Conservation (phyloP, 2,113 vertebrate genomes). For the Perca schrenkii region DNA sequence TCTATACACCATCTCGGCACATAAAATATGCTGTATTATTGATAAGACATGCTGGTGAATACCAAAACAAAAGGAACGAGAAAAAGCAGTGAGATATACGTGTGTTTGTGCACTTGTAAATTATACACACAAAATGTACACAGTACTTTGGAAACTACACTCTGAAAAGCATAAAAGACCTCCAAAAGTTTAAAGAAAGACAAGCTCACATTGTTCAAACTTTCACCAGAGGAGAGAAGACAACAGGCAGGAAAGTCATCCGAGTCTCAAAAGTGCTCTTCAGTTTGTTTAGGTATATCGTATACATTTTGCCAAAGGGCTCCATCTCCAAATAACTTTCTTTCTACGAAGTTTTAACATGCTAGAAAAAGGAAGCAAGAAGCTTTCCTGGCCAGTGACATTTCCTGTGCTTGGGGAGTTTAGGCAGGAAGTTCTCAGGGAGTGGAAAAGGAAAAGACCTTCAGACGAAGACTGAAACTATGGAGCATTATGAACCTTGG, state of each 20-base stretch:
- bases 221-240: slow-evolving; percentile 16
- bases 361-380: slow-evolving; percentile 40
- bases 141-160: slow-evolving; percentile 10
- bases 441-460: slow-evolving; percentile 20
- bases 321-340: slow-evolving; percentile 15
- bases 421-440: slow-evolving; percentile 25
- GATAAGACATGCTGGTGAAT: slow-evolving; percentile 42
- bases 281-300: neutral
- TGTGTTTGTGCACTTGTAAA: slow-evolving; percentile 28
- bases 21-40: slow-evolving; percentile 30
- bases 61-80: slow-evolving; percentile 27
- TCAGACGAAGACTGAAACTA: neutral
- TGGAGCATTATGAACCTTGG: neutral
- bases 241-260: slow-evolving; percentile 15
- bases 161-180: slow-evolving; percentile 15
- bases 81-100: slow-evolving; percentile 7
- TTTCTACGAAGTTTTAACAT: slow-evolving; percentile 14
- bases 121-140: slow-evolving; percentile 1
- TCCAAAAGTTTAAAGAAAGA: neutral
- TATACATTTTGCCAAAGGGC: slow-evolving; percentile 12
- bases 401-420: slow-evolving; percentile 47
- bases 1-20: neutral
- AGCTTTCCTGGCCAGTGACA: slow-evolving; percentile 43
- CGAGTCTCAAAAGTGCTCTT: neutral
- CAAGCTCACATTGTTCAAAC: slow-evolving; percentile 24